Percentiles rank a stretch among this genome's conserved stretches.
phyloP scores from a whole-genome alignment of 2,888 invertebrate species.

The Hydrotaea cyrtoneurina region DNA sequence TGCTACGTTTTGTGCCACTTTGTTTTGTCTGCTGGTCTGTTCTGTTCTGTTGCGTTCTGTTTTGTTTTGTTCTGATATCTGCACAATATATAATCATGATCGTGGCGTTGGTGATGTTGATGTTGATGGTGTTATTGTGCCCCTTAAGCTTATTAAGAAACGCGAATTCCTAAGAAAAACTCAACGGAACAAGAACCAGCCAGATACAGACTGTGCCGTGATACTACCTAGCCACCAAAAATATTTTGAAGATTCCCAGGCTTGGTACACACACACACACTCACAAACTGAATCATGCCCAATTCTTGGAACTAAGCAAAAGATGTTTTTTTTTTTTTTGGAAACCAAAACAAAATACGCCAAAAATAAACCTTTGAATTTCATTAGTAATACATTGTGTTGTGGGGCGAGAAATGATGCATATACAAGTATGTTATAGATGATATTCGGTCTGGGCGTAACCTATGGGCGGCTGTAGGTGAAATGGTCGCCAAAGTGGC shows the following conservation, averaged over 20 bases:
- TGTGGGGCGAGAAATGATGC: not conserved
- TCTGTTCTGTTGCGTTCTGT: not conserved
- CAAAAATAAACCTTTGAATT: constrained; percentile 1
- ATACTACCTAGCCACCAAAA: not conserved
- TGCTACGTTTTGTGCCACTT: not conserved
- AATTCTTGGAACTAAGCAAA: constrained; percentile 53
- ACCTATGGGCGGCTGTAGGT: too few relatives aligned
- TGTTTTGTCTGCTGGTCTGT: not conserved
- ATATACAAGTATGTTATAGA: not conserved
- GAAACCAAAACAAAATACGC: too few relatives aligned
- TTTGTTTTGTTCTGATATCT: constrained; percentile 27
- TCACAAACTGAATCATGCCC: constrained; percentile 52
- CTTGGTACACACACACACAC: not conserved
- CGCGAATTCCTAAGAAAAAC: constrained; percentile 31
- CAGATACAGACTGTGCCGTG: not conserved
- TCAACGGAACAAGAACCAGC: not conserved
- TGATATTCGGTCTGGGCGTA: too few relatives aligned
- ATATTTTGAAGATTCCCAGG: constrained; percentile 32
- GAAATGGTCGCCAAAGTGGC: too few relatives aligned
- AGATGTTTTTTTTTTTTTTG: constrained; percentile 3
- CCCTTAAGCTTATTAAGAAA: constrained; percentile 15
- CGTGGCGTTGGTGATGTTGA: not conserved
- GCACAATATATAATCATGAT: constrained; percentile 11
- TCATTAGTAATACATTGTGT: constrained; percentile 2
- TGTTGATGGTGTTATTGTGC: constrained; percentile 3